Conservation (phyloP, 2,888 invertebrate genomes). For the Galerucella calmariensis region DNA sequence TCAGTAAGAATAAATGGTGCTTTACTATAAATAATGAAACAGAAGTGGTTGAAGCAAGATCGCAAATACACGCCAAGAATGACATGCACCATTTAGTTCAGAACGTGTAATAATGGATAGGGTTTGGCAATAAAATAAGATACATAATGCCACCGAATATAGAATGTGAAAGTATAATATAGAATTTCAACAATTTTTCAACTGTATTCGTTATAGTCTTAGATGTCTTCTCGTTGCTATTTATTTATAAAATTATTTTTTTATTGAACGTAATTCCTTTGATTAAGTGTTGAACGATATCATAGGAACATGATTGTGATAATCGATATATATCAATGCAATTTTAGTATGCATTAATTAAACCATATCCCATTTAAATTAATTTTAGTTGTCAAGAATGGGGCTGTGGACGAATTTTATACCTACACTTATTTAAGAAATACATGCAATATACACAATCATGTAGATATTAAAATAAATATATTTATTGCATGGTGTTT, state of each 20-base stretch:
- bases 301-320: slow-evolving; percentile 53
- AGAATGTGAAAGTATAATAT: slow-evolving; percentile 19
- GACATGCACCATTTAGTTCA: too few species aligned
- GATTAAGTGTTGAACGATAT: slow-evolving; percentile 36
- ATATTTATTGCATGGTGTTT: slow-evolving; percentile 48
- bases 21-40: too few species aligned
- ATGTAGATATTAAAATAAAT: slow-evolving; percentile 53
- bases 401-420: slow-evolving; percentile 58
- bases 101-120: too few species aligned
- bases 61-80: too few species aligned
- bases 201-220: not conserved
- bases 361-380: slow-evolving; percentile 51
- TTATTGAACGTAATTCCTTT: slow-evolving; percentile 28
- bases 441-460: slow-evolving; percentile 57
- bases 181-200: slow-evolving; percentile 14
- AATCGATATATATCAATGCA: slow-evolving; percentile 49
- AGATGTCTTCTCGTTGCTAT: slow-evolving; percentile 31
- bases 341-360: slow-evolving; percentile 46
- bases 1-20: too few species aligned
- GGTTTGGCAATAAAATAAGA: too few species aligned
- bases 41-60: too few species aligned
- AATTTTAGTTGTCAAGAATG: slow-evolving; percentile 52
- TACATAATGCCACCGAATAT: too few species aligned
- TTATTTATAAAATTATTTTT: slow-evolving; percentile 40
- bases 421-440: slow-evolving; percentile 52